phyloP scores from a whole-genome alignment of 1,140 invertebrate species.

The Brachionus manjavacas region DNA sequence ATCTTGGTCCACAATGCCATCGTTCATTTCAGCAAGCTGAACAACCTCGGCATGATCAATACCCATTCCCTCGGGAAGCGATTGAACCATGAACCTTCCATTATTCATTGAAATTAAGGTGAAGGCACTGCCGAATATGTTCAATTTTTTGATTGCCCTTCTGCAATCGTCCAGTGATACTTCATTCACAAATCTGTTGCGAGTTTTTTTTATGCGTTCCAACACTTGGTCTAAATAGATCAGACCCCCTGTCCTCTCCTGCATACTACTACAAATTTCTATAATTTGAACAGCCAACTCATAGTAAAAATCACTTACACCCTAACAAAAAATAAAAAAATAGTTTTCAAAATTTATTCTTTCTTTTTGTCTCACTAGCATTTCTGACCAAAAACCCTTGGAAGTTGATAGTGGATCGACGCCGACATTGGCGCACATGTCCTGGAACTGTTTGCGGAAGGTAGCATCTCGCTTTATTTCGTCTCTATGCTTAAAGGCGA shows the following conservation, averaged over 20 bases:
- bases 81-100: slow-evolving; percentile 29
- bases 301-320: slow-evolving; percentile 98
- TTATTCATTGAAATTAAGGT: slow-evolving; percentile 14
- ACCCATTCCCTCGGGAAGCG: slow-evolving; percentile 22
- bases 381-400: slow-evolving; percentile 86
- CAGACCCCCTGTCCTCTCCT: slow-evolving; percentile 62
- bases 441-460: slow-evolving; percentile 91
- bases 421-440: slow-evolving; percentile 98
- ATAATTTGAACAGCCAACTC: slow-evolving; percentile 94
- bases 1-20: not conserved
- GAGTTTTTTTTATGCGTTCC: not conserved
- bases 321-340: slow-evolving; percentile 50
- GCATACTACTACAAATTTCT: slow-evolving; percentile 88
- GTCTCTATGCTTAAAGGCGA: slow-evolving; percentile 78
- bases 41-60: slow-evolving; percentile 16
- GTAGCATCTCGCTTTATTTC: slow-evolving; percentile 82
- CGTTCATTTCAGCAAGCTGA: not conserved
- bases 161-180: slow-evolving; percentile 33
- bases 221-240: slow-evolving; percentile 36
- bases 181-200: slow-evolving; percentile 29
- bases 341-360: too few species aligned
- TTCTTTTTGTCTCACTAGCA: slow-evolving; percentile 65
- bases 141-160: slow-evolving; percentile 37
- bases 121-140: slow-evolving; percentile 16
- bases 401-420: slow-evolving; percentile 75